Base-by-base conservation (phyloP, 2,888 invertebrate genomes). In the Macaria liturata region DNA sequence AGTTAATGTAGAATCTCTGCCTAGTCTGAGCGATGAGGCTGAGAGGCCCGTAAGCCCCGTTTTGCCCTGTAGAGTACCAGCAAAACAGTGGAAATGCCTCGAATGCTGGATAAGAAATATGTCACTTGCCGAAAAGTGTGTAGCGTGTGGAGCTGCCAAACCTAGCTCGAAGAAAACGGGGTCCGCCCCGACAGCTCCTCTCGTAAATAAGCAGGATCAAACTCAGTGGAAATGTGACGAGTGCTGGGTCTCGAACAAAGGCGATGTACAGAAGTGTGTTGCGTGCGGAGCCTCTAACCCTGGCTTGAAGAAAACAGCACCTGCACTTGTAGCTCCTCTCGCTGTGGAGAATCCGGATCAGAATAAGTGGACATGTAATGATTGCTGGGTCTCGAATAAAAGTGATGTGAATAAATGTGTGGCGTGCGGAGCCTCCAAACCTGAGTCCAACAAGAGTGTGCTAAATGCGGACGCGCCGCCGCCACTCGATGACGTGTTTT, bases 371-470 rank as follows among this genome's bases (percentile, higher is more conserved):
- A 71, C 71, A 49, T 80, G 78, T 62, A 62, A 62, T 37, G 70
- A 76, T 45, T 85, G 86, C 58, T 80, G 80, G 78, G 74, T 84
- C 45, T 71, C 68, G 57, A 87, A 87, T 59, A 80, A 81, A 40
- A 66, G 59, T 49, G 65, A 52, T 31, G 70, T 66, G 45, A 73
- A 79, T 0, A 82, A 81, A 63, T 87, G 86, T 62, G 76, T 61
- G 5, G 83, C 83, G 7, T 87, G 86, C 51, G 81, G 80, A 32
- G 75, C 71, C 3, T 51, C 65, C 0, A 79, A 76, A 46, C 72
- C 75, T 4, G 72, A 64, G 0, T 42, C 65, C 1, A 75, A 71
- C 52, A 51, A 31, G 9, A 43, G 3, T 20, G 4, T 4, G 34
- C 20, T 20, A 1, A n/a, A 20, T 0, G 5, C 56, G 3, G 31